A percentile compares a stretch with the other conserved stretches of the same genome.
Evolutionary conservation across 2,113 vertebrate species (phyloP).

Genomic region (Melanostigma gelatinosum): DNA sequence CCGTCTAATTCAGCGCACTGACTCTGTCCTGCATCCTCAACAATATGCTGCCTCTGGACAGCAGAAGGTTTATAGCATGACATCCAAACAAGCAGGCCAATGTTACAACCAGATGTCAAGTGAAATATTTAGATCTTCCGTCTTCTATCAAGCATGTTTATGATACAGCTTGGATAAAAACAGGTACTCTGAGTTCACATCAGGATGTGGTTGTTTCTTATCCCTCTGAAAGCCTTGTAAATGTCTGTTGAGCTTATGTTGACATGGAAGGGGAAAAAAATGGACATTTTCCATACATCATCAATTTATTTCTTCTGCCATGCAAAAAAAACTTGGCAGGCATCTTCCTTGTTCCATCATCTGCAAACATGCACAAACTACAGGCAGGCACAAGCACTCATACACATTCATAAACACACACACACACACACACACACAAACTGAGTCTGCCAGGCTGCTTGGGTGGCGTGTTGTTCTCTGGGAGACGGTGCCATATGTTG

Average conservation of each 20-base stretch:
- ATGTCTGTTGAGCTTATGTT: slow-evolving; percentile 31
- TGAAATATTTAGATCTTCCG: slow-evolving; percentile 30
- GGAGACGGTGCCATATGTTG: slow-evolving; percentile 85
- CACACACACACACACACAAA: slow-evolving; percentile 26
- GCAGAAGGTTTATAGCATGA: slow-evolving; percentile 8
- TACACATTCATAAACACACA: not conserved
- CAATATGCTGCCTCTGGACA: slow-evolving; percentile 38
- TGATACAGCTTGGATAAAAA: slow-evolving; percentile 21
- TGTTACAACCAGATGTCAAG: slow-evolving; percentile 17
- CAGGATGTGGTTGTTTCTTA: slow-evolving; percentile 24
- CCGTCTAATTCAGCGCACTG: slow-evolving; percentile 51
- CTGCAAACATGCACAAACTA: slow-evolving; percentile 43
- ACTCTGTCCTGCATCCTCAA: slow-evolving; percentile 42
- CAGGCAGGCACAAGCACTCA: slow-evolving; percentile 16
- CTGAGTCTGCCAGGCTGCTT: slow-evolving; percentile 73
- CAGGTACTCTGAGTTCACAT: slow-evolving; percentile 12
- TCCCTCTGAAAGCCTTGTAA: slow-evolving; percentile 15
- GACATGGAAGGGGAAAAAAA: slow-evolving; percentile 12
- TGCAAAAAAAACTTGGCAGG: slow-evolving; percentile 38
- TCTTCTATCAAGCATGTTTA: slow-evolving; percentile 23
- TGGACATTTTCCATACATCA: slow-evolving; percentile 22
- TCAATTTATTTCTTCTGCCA: slow-evolving; percentile 25
- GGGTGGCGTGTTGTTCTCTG: slow-evolving; percentile 80
- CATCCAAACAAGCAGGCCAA: slow-evolving; percentile 27
- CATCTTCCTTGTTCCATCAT: slow-evolving; percentile 36